phyloP scores from a whole-genome alignment of 2,888 invertebrate genomes.

The Hemaris fuciformis region DNA sequence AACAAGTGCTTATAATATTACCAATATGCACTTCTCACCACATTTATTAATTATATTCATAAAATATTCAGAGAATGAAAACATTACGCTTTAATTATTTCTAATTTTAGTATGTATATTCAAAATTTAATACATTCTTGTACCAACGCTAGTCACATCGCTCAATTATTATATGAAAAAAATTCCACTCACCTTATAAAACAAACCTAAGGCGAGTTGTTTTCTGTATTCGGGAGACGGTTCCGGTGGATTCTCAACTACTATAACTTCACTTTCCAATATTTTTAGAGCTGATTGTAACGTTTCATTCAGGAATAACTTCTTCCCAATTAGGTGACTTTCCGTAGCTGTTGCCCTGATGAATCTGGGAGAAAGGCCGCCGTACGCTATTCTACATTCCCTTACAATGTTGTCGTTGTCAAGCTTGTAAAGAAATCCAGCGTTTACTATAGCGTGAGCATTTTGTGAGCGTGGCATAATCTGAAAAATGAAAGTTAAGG shows the following conservation, averaged over 20 bases:
- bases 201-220: constrained; percentile 77
- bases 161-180: no score
- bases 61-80: no score
- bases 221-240: constrained; percentile 81
- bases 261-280: constrained; percentile 46
- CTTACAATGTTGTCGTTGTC: constrained; percentile 57
- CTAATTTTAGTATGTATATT: no score
- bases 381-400: constrained; percentile 81
- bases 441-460: constrained; percentile 88
- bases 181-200: constrained; percentile 80
- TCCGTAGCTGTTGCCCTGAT: constrained; percentile 79
- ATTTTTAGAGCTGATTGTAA: constrained; percentile 58
- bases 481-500: no score
- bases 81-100: no score
- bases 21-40: no score
- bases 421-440: constrained; percentile 85
- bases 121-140: no score
- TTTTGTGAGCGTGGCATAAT: constrained; percentile 88
- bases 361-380: constrained; percentile 75
- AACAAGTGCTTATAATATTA: no score
- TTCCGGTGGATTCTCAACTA: constrained; percentile 67
- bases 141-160: no score
- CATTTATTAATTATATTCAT: no score
- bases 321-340: constrained; percentile 64
- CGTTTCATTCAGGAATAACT: constrained; percentile 57